These are phyloP conservation scores for Lepidocyrtoides sp. DNA, from an alignment of 2,888 invertebrate species.

Conservation along the genomic window DNA sequence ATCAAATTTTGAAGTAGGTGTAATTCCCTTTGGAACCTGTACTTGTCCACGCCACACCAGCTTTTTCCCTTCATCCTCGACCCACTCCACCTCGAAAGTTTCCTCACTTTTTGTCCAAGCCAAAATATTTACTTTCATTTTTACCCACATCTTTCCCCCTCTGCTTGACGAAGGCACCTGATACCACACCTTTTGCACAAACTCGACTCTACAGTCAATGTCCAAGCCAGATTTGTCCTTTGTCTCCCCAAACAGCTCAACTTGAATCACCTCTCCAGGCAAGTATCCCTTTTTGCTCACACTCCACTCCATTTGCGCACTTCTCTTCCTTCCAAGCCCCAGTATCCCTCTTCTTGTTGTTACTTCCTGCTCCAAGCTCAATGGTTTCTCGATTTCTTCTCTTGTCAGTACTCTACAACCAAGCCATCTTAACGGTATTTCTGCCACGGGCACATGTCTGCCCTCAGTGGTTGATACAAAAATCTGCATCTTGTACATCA, in stretches of 20 bases:
- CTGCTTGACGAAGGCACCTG: background rate
- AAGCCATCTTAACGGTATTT: background rate
- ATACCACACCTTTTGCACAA: constrained; percentile 59
- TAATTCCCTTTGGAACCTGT: background rate
- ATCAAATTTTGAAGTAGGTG: background rate
- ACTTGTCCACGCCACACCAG: background rate
- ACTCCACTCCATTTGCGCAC: background rate
- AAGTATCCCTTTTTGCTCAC: constrained; percentile 1
- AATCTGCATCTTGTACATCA: constrained; percentile 43
- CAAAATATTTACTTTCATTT: constrained; percentile 24
- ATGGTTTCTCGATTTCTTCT: background rate
- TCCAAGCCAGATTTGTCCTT: background rate
- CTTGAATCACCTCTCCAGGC: background rate
- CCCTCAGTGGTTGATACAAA: constrained; percentile 7
- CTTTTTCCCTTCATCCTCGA: background rate
- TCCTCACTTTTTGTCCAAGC: background rate
- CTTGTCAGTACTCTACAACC: background rate
- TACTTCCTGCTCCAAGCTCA: constrained; percentile 17
- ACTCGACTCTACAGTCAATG: constrained; percentile 35
- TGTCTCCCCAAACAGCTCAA: background rate
- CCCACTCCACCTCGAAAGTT: background rate
- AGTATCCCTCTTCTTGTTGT: background rate
- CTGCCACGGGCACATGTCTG: constrained; percentile 25
- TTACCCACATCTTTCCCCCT: constrained; percentile 12
- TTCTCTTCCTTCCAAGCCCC: constrained; percentile 14